Percentiles rank a stretch among this genome's conserved stretches.
phyloP scores from a whole-genome alignment of 2,888 invertebrate genomes.

The Zelleria hepariella region DNA sequence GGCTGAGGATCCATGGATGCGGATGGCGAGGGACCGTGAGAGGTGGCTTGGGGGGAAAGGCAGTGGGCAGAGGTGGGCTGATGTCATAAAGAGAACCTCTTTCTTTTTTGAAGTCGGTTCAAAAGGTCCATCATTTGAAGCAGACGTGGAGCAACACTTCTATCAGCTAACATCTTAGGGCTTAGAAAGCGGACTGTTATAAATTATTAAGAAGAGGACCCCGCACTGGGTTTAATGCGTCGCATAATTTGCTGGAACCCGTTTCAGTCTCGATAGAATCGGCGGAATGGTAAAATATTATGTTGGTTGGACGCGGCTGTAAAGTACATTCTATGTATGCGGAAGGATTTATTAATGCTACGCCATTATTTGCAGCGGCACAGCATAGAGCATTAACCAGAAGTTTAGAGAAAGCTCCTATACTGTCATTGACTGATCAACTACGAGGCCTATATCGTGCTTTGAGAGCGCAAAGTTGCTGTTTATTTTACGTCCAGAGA shows the following conservation, averaged over 20 bases:
- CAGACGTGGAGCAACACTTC: conserved; percentile 13
- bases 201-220: conserved; percentile 49
- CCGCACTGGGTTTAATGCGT: conserved; percentile 43
- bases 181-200: conserved; percentile 51
- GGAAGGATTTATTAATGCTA: conserved; percentile 18
- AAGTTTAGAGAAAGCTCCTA: too few relatives aligned
- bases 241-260: conserved; percentile 51
- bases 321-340: conserved; percentile 10
- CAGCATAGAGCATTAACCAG: neutral
- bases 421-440: too few relatives aligned
- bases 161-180: conserved; percentile 26
- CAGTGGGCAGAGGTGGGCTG: too few relatives aligned
- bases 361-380: conserved; percentile 12
- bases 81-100: too few relatives aligned
- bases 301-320: conserved; percentile 10
- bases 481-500: too few relatives aligned
- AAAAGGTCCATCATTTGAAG: too few relatives aligned
- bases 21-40: too few relatives aligned
- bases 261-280: conserved; percentile 30
- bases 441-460: too few relatives aligned
- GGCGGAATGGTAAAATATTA: conserved; percentile 18
- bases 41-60: too few relatives aligned
- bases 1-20: too few relatives aligned
- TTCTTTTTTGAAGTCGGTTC: too few relatives aligned
- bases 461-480: too few relatives aligned